Conservation (phyloP, 2,797 vertebrate genomes). For the Oreonectes daqikongensis region DNA sequence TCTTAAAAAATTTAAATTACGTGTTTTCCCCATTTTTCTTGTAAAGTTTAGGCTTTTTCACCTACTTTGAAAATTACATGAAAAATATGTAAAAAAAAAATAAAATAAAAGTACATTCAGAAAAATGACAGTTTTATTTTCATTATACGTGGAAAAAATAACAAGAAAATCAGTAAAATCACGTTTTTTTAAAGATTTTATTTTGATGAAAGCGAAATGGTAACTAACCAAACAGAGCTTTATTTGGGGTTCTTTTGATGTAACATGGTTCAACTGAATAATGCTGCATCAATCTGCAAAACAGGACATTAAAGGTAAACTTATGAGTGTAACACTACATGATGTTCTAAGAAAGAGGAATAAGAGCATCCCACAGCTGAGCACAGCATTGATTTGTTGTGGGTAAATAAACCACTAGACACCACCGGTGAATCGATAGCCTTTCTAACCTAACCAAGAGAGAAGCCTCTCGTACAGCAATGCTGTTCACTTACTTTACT, state of each 20-base stretch:
- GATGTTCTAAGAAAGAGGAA: constrained; percentile 59
- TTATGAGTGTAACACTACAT: constrained; percentile 35
- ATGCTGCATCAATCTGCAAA: constrained; percentile 3
- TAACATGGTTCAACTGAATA: neutral
- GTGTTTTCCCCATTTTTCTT: too few relatives aligned
- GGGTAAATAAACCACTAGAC: constrained; percentile 82
- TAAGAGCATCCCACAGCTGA: constrained; percentile 65
- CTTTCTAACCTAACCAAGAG: constrained; percentile 58
- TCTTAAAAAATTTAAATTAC: too few relatives aligned
- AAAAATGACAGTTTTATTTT: too few relatives aligned
- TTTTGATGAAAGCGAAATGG: neutral
- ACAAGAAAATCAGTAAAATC: too few relatives aligned
- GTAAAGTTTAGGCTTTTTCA: too few relatives aligned
- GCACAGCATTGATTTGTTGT: constrained; percentile 81
- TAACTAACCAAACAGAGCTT: neutral
- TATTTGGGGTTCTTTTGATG: neutral
- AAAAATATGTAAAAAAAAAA: too few relatives aligned
- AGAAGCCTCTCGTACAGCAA: constrained; percentile 37
- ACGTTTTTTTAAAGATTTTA: too few relatives aligned
- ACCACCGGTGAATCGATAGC: constrained; percentile 76
- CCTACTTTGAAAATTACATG: too few relatives aligned
- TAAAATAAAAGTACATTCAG: too few relatives aligned
- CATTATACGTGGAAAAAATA: too few relatives aligned
- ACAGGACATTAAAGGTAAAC: neutral
- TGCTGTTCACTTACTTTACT: constrained; percentile 26